These are phyloP conservation scores for Asobara japonica DNA, from an alignment of 1,140 invertebrate genomes.

Conservation along the genomic window DNA sequence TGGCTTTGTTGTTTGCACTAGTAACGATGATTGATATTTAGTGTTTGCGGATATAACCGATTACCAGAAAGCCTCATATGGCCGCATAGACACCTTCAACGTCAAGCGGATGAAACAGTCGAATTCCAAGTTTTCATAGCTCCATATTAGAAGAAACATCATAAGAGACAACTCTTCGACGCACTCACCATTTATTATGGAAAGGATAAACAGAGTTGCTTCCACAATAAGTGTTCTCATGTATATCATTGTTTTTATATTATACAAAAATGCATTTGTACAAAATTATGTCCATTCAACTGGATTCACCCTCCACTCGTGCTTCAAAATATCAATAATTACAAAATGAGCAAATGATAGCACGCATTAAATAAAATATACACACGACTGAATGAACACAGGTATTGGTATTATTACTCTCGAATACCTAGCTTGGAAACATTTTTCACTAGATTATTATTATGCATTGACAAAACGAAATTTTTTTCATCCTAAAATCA, in stretches of 20 bases:
- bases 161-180: too few species aligned
- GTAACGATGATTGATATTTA: too few species aligned
- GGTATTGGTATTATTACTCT: not conserved
- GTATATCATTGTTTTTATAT: slow-evolving; percentile 45
- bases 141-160: too few species aligned
- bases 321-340: not conserved
- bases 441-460: not conserved
- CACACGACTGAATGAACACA: not conserved
- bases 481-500: not conserved
- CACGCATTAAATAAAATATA: not conserved
- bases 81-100: too few species aligned
- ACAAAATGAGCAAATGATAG: not conserved
- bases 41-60: too few species aligned
- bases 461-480: not conserved
- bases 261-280: slow-evolving; percentile 54
- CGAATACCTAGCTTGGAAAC: not conserved
- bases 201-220: too few species aligned
- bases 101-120: too few species aligned
- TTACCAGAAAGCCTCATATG: too few species aligned
- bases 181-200: too few species aligned
- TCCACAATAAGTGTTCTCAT: not conserved
- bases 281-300: slow-evolving; percentile 46
- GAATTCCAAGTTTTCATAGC: too few species aligned
- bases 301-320: not conserved
- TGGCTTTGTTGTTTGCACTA: too few species aligned